phyloP scores from a whole-genome alignment of 2,797 vertebrate genomes.

The Eidolon dupreanum region DNA sequence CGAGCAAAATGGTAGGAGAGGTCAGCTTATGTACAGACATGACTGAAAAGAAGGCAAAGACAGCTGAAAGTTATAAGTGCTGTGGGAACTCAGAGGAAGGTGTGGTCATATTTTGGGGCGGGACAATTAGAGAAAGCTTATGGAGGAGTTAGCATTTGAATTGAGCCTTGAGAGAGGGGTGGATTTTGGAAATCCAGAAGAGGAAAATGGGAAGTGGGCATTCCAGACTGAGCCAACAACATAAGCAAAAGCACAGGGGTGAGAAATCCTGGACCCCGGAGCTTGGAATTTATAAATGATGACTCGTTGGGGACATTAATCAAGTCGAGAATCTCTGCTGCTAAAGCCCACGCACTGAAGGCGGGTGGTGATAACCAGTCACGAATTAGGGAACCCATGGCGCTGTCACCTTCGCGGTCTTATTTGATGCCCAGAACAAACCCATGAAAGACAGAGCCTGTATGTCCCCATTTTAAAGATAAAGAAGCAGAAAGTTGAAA shows the following conservation, averaged over 20 bases:
- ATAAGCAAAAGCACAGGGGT: not conserved
- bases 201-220: not conserved
- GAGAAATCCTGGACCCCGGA: not conserved
- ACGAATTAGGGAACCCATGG: rapidly evolving
- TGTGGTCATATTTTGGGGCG: rapidly evolving
- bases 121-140: not conserved
- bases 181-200: not conserved
- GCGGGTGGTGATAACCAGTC: no score
- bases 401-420: not conserved
- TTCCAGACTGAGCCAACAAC: not conserved
- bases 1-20: not conserved
- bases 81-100: not conserved
- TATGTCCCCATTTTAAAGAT: not conserved
- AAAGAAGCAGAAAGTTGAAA: not conserved
- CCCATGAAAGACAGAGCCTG: not conserved
- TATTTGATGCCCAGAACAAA: not conserved
- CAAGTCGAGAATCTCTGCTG: not conserved
- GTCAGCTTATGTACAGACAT: not conserved
- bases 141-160: not conserved
- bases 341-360: not conserved
- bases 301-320: not conserved
- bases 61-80: not conserved
- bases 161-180: not conserved
- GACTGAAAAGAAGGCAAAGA: not conserved
- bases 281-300: not conserved